Percentiles rank a stretch among this genome's conserved stretches.
Evolutionary conservation across 2,888 invertebrate species (phyloP).

Genomic region (Xylocampa areola): DNA sequence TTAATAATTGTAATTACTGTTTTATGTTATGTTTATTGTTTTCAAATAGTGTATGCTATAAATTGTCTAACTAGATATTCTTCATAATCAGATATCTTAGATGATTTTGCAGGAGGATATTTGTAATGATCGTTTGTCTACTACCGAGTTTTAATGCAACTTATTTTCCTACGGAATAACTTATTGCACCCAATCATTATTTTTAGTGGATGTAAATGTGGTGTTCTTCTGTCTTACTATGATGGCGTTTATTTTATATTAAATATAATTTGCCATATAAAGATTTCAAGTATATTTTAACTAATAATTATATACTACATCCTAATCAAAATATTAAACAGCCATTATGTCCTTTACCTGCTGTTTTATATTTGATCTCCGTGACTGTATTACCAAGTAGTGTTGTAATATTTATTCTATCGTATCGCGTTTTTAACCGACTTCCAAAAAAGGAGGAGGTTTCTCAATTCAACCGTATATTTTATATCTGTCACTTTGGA

Average conservation of each 20-base stretch:
- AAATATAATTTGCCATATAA: not conserved
- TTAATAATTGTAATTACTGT: constrained; percentile 23
- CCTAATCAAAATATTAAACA: constrained; percentile 32
- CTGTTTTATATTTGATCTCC: constrained; percentile 32
- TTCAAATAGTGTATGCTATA: constrained; percentile 21
- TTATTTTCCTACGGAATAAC: too few relatives aligned
- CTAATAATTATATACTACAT: constrained; percentile 7
- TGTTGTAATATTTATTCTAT: constrained; percentile 9
- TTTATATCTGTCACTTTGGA: too few relatives aligned
- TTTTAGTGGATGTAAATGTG: too few relatives aligned
- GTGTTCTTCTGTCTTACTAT: too few relatives aligned
- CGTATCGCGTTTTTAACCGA: not conserved
- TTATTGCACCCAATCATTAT: too few relatives aligned
- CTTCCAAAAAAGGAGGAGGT: too few relatives aligned
- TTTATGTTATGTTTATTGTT: constrained; percentile 15
- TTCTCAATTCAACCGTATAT: too few relatives aligned
- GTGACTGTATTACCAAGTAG: constrained; percentile 17
- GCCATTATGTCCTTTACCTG: constrained; percentile 11
- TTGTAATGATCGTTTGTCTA: too few relatives aligned
- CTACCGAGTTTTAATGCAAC: too few relatives aligned
- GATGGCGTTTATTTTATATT: too few relatives aligned
- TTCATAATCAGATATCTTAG: not conserved
- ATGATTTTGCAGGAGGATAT: too few relatives aligned
- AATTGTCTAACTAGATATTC: not conserved
- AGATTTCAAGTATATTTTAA: constrained; percentile 4